Conservation (phyloP, 2,113 vertebrate genomes). For the Corapipo altera region DNA sequence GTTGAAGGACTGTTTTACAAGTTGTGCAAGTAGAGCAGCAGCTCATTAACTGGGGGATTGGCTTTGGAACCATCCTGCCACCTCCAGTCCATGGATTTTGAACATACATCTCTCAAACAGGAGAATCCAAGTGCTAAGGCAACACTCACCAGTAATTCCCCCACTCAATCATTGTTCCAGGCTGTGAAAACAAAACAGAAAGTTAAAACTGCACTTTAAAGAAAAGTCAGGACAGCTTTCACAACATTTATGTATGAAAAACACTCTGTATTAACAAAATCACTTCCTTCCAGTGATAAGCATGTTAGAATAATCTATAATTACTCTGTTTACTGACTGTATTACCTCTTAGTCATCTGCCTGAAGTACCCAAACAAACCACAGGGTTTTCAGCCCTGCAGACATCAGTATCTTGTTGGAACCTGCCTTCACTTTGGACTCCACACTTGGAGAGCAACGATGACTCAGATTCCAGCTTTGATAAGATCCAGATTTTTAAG, state of each 20-base stretch:
- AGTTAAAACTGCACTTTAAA: background rate
- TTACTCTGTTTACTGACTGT: background rate
- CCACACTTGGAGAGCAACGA: background rate
- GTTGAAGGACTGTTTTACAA: background rate
- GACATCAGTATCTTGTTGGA: background rate
- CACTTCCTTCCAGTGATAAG: background rate
- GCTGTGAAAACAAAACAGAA: conserved; percentile 74
- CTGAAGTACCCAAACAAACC: background rate
- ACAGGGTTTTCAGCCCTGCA: background rate
- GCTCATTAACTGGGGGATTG: background rate
- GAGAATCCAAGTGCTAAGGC: background rate
- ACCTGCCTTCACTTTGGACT: background rate
- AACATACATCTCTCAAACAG: background rate
- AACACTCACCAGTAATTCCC: conserved; percentile 94
- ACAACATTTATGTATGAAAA: background rate
- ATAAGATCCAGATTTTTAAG: background rate
- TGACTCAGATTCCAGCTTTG: background rate
- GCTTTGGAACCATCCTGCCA: background rate
- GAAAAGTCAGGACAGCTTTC: background rate
- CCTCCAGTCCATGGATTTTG: background rate
- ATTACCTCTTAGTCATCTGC: background rate
- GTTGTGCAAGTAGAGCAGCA: background rate
- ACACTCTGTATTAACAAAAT: background rate
- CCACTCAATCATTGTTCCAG: conserved; percentile 99
- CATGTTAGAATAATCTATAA: background rate